Evolutionary conservation across 2,888 invertebrate genomes (phyloP), one percentile per base, ranked within the genome.

Genomic region (Aleiodes leptofemur): DNA sequence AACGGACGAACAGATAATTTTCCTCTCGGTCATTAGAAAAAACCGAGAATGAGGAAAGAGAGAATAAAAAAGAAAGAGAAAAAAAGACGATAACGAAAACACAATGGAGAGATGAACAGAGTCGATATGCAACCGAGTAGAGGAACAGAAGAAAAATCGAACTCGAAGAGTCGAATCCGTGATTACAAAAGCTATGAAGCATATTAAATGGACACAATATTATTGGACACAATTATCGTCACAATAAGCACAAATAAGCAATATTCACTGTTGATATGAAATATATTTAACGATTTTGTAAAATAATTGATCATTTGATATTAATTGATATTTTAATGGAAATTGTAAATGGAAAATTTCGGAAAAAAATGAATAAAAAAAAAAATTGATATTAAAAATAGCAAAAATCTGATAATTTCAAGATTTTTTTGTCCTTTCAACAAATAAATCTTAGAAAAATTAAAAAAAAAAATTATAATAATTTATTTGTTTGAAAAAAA

Each of bases 181-280:
- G 51, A 68, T 51, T 23, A 51, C 50, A 53, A 4, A 29, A 51
- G 31, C 51, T 29, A 53, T 51, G 50, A 51, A 68, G 51, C 68
- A 68, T 51, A 68, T 68, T 51, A 51, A 68, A 68, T 68, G 23
- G 8, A 53, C 50, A 68, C 31, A 23, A 68, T 53, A 51, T 51
- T 68, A 51, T 51, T 53, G 34, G 34, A 68, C 50, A 68, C 29
- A 31, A 51, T 68, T 51, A 68, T 51, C 9, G n/a, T 50, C 31
- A 68, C 68, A 68, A 51, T 68, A 51, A 51, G 64, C 64, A 64
- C 64, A 64, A 48, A 43, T 48, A 48, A 64, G 64, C 64, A 14
- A 61, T 61, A 61, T 38, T 61, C 61, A n/a, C n/a, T 43, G 6
- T 38, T 38, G 43, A 64, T 2, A 61, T 38, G 43, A 14, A 4